Evolutionary conservation across 35 echinoderm and acorn worm genomes (phyloP).

Genomic region (Chiridota heheva): DNA sequence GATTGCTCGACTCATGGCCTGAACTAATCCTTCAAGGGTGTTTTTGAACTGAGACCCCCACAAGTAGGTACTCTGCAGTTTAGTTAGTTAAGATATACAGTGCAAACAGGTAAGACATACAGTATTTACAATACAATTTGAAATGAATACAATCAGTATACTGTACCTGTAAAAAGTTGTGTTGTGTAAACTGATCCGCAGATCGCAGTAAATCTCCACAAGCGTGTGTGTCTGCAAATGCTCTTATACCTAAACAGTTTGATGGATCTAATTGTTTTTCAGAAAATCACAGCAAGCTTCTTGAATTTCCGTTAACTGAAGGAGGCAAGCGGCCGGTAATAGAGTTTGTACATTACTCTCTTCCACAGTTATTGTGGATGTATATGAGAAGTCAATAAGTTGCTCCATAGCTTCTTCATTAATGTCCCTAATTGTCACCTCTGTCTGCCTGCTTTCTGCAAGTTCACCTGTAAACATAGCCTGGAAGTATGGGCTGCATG

Average conservation of each 20-base stretch:
- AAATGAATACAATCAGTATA: too few species aligned
- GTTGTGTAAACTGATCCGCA: conserved; percentile 96
- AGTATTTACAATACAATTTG: too few species aligned
- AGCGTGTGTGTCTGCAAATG: conserved; percentile 92
- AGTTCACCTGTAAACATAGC: conserved; percentile 99
- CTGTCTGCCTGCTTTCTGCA: conserved; percentile 94
- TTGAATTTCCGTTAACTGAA: conserved; percentile 94
- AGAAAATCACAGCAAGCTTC: conserved; percentile 97
- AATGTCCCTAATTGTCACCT: conserved; percentile 95
- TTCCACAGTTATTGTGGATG: conserved; percentile 78
- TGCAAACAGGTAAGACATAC: too few species aligned
- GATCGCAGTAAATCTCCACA: conserved; percentile 85
- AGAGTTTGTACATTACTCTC: conserved; percentile 98
- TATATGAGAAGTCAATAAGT: conserved; percentile 96
- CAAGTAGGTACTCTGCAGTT: too few species aligned
- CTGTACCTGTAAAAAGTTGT: conserved; percentile 92
- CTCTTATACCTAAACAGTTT: conserved; percentile 95
- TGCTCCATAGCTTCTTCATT: conserved; percentile 91
- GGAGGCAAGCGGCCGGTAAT: conserved; percentile 79
- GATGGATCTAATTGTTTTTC: conserved; percentile 89
- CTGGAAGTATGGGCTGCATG: conserved; percentile 95
- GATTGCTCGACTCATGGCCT: too few species aligned
- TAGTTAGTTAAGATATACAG: too few species aligned
- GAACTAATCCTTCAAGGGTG: too few species aligned
- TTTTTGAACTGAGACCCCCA: too few species aligned